Conservation (phyloP, 1,140 invertebrate genomes). For the Megalopta genalis region DNA sequence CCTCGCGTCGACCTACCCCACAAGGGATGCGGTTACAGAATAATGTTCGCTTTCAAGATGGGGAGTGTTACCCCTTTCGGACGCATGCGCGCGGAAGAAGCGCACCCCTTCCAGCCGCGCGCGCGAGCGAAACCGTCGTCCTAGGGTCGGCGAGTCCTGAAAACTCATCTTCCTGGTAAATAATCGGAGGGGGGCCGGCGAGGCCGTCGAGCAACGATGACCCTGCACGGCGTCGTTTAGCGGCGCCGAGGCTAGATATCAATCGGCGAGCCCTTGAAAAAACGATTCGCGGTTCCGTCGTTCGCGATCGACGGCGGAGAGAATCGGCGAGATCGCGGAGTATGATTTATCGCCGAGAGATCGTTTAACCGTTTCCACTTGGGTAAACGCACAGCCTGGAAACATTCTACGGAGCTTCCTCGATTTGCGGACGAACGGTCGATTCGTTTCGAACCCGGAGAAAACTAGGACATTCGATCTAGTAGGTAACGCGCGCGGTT, state of each 20-base stretch:
- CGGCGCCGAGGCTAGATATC: background rate
- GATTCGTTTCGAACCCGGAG: no score
- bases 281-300: no score
- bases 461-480: no score
- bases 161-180: constrained; percentile 27
- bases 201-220: background rate
- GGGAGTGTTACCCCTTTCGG: constrained; percentile 48
- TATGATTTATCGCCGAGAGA: no score
- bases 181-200: constrained; percentile 29
- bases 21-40: constrained; percentile 66
- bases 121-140: constrained; percentile 1
- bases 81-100: constrained; percentile 62
- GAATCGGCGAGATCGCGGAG: no score
- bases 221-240: background rate
- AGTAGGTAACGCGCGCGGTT: no score
- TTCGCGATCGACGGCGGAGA: no score
- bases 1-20: constrained; percentile 65
- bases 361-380: no score
- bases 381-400: no score
- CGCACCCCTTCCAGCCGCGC: constrained; percentile 24
- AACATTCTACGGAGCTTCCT: no score
- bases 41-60: constrained; percentile 57
- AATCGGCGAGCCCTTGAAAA: no score
- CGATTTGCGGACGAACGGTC: no score
- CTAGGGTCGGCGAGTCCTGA: background rate